Evolutionary conservation across 1,140 invertebrate genomes (phyloP).

Genomic region (Batillaria attramentaria): DNA sequence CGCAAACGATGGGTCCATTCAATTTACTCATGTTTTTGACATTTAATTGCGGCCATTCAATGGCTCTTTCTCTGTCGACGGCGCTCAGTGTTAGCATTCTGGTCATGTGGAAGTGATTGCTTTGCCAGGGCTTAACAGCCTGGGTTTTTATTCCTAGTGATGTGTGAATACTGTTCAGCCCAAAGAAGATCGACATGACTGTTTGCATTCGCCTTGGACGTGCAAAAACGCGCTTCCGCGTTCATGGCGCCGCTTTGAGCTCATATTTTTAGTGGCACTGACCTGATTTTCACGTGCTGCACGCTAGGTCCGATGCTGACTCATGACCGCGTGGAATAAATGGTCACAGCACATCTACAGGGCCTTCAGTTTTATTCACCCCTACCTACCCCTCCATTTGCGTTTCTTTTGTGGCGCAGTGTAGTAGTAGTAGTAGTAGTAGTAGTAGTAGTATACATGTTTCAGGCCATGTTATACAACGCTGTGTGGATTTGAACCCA

Average conservation of each 20-base stretch:
- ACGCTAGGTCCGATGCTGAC: constrained; percentile 5
- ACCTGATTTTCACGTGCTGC: constrained; percentile 1
- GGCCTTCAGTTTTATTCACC: not conserved
- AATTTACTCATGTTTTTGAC: too few relatives aligned
- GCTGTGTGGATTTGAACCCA: too few relatives aligned
- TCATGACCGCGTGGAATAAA: not conserved
- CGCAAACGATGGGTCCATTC: too few relatives aligned
- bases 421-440: not conserved
- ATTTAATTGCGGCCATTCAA: too few relatives aligned
- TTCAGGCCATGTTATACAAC: too few relatives aligned
- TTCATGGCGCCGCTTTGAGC: not conserved
- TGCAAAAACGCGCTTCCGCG: constrained; percentile 4
- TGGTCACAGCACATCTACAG: not conserved
- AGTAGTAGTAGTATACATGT: not conserved
- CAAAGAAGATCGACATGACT: too few relatives aligned
- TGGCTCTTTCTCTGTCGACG: constrained; percentile 5
- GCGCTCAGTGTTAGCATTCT: not conserved
- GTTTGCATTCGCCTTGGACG: constrained; percentile 1
- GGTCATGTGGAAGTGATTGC: not conserved
- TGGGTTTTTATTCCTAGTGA: constrained; percentile 7
- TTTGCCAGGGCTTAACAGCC: not conserved
- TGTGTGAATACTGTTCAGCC: not conserved
- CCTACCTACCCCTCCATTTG: not conserved
- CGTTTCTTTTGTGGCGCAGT: not conserved
- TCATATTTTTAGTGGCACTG: not conserved